Percentiles rank a stretch among this genome's conserved stretches.
Evolutionary conservation across 2,888 invertebrate species (phyloP).

Genomic region (Cinara cedri): DNA sequence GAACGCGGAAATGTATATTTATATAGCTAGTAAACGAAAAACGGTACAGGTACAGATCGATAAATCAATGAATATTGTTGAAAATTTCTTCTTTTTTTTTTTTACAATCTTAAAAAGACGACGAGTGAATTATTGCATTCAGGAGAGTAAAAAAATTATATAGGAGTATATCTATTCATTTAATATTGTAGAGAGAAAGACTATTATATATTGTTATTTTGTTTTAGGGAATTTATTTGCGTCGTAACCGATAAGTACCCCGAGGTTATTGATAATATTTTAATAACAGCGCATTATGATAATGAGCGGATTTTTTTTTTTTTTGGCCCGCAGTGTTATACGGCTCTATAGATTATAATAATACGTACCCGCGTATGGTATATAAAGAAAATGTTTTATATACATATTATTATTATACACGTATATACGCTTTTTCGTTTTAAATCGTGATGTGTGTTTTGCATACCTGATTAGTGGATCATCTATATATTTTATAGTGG

Average conservation of each 20-base stretch:
- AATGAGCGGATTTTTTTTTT: conserved; percentile 16
- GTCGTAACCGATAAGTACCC: conserved; percentile 20
- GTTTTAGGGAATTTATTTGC: conserved; percentile 18
- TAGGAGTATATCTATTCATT: not conserved
- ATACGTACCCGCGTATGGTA: not conserved
- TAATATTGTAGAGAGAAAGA: not conserved
- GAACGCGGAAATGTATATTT: not conserved
- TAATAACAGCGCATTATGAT: conserved; percentile 30
- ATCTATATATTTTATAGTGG: no score
- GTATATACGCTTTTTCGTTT: not conserved
- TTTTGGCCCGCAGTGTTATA: conserved; percentile 1
- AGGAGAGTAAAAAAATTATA: no score
- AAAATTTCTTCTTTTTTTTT: no score
- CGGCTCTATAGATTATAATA: not conserved
- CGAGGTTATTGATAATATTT: conserved; percentile 42
- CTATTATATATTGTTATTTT: no score
- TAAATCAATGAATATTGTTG: no score
- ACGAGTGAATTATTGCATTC: no score
- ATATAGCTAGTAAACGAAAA: no score
- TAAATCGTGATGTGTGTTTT: conserved; percentile 15
- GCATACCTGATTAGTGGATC: conserved; percentile 55
- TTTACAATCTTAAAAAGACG: no score
- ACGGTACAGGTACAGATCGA: no score
- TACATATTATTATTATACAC: no score
- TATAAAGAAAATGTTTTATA: not conserved